Evolutionary conservation across 2,888 invertebrate genomes (phyloP).

Genomic region (Encarsia formosa): DNA sequence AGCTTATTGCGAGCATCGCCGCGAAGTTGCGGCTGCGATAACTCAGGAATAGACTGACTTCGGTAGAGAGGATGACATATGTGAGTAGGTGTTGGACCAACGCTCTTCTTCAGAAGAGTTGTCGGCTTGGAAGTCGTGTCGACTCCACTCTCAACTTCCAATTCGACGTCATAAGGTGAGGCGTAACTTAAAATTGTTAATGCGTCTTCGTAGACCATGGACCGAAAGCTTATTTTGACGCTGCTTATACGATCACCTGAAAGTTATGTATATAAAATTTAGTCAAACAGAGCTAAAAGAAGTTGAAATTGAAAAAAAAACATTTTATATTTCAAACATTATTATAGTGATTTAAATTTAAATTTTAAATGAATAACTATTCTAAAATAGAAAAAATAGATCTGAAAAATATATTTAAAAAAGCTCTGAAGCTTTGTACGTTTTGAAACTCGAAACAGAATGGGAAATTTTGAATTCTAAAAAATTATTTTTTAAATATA

Average conservation of each 20-base stretch:
- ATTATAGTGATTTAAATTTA: too few relatives aligned
- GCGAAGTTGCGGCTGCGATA: constrained; percentile 54
- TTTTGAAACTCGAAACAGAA: too few relatives aligned
- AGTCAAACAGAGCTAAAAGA: too few relatives aligned
- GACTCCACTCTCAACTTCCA: constrained; percentile 67
- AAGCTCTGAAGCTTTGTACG: too few relatives aligned
- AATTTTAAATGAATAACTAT: too few relatives aligned
- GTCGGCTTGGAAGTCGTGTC: constrained; percentile 50
- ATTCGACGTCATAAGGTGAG: constrained; percentile 81
- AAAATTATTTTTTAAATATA: too few relatives aligned
- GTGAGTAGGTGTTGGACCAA: constrained; percentile 40
- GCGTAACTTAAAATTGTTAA: constrained; percentile 85
- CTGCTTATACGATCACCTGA: constrained; percentile 86
- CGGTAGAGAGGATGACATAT: constrained; percentile 69
- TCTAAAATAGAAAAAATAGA: too few relatives aligned
- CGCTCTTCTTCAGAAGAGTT: constrained; percentile 48
- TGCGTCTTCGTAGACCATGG: constrained; percentile 87
- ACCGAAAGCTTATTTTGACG: constrained; percentile 81
- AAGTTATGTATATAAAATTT: too few relatives aligned
- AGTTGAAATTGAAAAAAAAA: too few relatives aligned
- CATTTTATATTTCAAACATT: too few relatives aligned
- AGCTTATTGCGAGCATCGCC: constrained; percentile 52
- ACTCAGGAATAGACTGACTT: constrained; percentile 75
- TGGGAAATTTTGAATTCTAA: too few relatives aligned
- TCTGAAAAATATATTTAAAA: too few relatives aligned